phyloP scores from a whole-genome alignment of 2,113 vertebrate species.

The Pongo pygmaeus region DNA sequence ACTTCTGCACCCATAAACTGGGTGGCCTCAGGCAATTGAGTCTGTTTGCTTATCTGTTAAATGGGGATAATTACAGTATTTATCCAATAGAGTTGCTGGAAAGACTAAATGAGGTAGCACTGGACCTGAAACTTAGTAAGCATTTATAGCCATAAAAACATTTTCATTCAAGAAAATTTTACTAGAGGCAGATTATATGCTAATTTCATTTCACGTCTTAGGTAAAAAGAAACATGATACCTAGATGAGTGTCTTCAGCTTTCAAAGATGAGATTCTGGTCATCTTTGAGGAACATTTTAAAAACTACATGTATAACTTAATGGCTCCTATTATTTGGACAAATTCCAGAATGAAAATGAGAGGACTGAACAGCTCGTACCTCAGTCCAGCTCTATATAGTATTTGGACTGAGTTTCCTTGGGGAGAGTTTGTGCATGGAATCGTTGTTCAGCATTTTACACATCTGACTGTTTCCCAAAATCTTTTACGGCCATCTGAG shows the following conservation, averaged over 20 bases:
- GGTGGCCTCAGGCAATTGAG: not conserved
- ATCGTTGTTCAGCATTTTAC: not conserved
- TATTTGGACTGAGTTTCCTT: not conserved
- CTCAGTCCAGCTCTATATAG: not conserved
- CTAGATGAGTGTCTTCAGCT: not conserved
- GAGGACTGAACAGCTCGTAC: not conserved
- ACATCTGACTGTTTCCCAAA: not conserved
- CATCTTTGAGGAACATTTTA: conserved; percentile 9
- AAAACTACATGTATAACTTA: not conserved
- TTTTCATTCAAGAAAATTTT: not conserved
- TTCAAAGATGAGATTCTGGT: not conserved
- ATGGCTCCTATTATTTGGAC: not conserved
- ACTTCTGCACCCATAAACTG: not conserved
- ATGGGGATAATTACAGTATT: not conserved
- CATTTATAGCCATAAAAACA: not conserved
- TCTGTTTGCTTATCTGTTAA: not conserved
- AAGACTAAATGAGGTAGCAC: not conserved
- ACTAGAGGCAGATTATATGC: not conserved
- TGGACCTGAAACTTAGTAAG: not conserved
- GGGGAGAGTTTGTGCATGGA: not conserved
- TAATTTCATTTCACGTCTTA: not conserved
- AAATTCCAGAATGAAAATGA: conserved; percentile 29
- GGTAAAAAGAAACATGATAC: not conserved
- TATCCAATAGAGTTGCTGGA: not conserved
- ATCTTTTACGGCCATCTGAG: not conserved